phyloP scores from a whole-genome alignment of 2,113 vertebrate genomes.

The Albula glossodonta region DNA sequence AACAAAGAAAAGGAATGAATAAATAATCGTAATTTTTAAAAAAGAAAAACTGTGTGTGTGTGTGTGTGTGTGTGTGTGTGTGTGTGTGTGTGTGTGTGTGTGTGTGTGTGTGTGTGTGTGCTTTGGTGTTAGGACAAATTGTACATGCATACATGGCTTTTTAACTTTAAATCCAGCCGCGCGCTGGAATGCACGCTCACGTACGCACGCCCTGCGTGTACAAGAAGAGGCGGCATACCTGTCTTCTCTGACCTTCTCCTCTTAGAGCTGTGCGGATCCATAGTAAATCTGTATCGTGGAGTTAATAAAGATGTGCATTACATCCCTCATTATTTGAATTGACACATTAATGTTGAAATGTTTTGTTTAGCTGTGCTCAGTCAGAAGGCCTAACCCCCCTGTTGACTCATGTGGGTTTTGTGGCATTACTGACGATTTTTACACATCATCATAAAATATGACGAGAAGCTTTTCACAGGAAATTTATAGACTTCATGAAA shows the following conservation, averaged over 20 bases:
- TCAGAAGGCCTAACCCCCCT: not conserved
- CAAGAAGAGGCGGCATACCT: not conserved
- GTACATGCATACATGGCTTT: no score
- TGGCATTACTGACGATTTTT: conserved; percentile 66
- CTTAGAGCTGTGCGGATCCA: not conserved
- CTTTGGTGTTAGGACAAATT: no score
- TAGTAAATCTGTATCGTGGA: conserved; percentile 17
- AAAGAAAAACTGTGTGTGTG: no score
- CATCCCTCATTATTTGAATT: conserved; percentile 27
- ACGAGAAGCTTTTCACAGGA: conserved; percentile 45
- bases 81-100: no score
- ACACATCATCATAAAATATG: conserved; percentile 71
- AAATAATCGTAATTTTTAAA: not conserved
- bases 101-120: no score
- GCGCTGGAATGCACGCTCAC: no score
- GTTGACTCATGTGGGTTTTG: conserved; percentile 44
- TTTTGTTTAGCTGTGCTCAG: conserved; percentile 11
- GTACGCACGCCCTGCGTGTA: no score
- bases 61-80: no score
- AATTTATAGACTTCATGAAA: conserved; percentile 24
- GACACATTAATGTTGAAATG: conserved; percentile 23
- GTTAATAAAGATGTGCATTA: conserved; percentile 29
- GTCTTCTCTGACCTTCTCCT: not conserved
- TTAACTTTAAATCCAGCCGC: not conserved
- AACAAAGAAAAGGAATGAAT: not conserved